Base-by-base conservation (phyloP, 2,888 invertebrate genomes). In the Pachymerium ferrugineum region DNA sequence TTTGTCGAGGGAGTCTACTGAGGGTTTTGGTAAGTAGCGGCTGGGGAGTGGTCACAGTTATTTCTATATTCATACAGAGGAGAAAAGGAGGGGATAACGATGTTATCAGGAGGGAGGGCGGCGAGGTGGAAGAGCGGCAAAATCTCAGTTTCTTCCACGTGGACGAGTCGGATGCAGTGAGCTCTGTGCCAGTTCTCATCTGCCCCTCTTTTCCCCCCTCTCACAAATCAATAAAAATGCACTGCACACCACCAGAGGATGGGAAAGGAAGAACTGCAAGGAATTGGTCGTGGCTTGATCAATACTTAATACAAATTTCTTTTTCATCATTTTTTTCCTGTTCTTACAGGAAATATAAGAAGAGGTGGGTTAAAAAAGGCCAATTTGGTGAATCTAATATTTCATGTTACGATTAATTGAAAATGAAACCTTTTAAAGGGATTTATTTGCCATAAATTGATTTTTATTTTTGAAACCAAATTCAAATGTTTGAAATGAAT, bases 71-170 rank as follows among this genome's bases (percentile, higher is more conserved):
- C 54, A 54, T 54, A 54, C 54, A 54, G 54, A 54, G 1, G 25
- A 54, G 25, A 14, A 54, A 2, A 12, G 54, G 54, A 25, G 54
- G 22, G 54, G 54, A 54, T 54, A 54, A 54, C 54, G 54, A 54
- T 54, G 54, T 54, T 54, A 54, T 54, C 54, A 25, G 54, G 4
- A 54, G 54, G 54, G 54, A 54, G 54, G 25, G 54, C 25, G 25
- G 54, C 25, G 54, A 54, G 25, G 54, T 54, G 54, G 54, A 54
- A 54, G 54, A 54, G 54, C 54, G 54, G 54, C 22, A 54, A 54
- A 54, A 54, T 54, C 54, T 54, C 54, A 54, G 54, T 54, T 54
- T 54, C 54, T 54, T 54, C 54, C 54, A 14, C 54, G 54, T 54
- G 54, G 54, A 54, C 54, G 54, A 54, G 25, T 54, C 25, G 54